phyloP scores from a whole-genome alignment of 2,888 invertebrate genomes.

The Meiosimyza decipiens region DNA sequence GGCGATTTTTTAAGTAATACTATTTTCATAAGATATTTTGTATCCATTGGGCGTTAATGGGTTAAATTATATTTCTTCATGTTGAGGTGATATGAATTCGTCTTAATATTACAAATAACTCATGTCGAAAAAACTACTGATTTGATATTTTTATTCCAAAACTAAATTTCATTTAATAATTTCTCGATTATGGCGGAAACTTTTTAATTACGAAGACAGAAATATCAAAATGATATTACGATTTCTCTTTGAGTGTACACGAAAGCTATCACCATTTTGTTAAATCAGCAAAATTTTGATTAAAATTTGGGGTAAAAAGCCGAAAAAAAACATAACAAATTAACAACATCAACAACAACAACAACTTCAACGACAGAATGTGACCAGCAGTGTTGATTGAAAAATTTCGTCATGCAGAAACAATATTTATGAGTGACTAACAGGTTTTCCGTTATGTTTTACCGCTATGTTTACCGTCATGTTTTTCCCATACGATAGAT shows the following conservation, averaged over 20 bases:
- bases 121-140: too few relatives aligned
- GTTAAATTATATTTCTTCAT: too few relatives aligned
- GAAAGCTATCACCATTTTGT: background rate
- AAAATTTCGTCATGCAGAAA: conserved; percentile 31
- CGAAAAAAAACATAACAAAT: conserved; percentile 3
- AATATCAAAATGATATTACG: too few relatives aligned
- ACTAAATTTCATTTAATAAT: too few relatives aligned
- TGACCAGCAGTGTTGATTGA: conserved; percentile 28
- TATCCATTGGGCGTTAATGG: too few relatives aligned
- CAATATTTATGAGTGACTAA: conserved; percentile 30
- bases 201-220: too few relatives aligned
- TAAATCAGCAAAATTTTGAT: conserved; percentile 31
- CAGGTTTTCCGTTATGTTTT: conserved; percentile 18
- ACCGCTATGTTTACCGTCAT: background rate
- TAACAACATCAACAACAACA: background rate
- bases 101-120: too few relatives aligned
- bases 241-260: background rate
- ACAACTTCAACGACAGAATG: background rate
- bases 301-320: conserved; percentile 14
- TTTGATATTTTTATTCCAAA: too few relatives aligned
- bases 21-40: too few relatives aligned
- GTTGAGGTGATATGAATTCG: too few relatives aligned
- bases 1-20: too few relatives aligned
- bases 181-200: too few relatives aligned
- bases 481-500: background rate